Conservation (phyloP, 1,140 invertebrate genomes). For the Pseudomyrmex cubaensis region DNA sequence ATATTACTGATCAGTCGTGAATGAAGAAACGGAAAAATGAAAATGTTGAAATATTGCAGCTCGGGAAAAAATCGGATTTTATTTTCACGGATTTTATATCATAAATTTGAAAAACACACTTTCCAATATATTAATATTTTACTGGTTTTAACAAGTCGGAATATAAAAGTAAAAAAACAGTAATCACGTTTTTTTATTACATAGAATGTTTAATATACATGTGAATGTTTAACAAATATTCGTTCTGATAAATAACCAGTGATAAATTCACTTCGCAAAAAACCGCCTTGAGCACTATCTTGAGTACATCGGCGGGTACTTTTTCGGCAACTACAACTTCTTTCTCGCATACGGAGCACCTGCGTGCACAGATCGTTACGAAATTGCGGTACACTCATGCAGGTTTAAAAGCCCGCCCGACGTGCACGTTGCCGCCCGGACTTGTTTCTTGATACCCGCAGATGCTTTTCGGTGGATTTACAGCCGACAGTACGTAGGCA, state of each 20-base stretch:
- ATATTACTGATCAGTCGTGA: not conserved
- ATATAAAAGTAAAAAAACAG: not conserved
- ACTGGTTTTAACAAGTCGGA: no score
- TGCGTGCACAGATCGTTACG: slow-evolving; percentile 58
- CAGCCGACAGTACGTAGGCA: slow-evolving; percentile 64
- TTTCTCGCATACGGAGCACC: slow-evolving; percentile 37
- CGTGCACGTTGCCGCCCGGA: slow-evolving; percentile 52
- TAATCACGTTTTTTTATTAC: not conserved
- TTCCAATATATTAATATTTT: no score
- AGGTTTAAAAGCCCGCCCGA: slow-evolving; percentile 63
- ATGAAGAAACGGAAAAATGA: not conserved
- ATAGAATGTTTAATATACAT: not conserved
- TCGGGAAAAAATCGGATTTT: not conserved
- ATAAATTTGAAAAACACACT: no score
- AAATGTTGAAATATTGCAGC: not conserved
- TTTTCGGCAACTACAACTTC: slow-evolving; percentile 29
- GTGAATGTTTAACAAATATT: not conserved
- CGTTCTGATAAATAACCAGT: slow-evolving; percentile 16
- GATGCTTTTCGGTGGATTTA: slow-evolving; percentile 71
- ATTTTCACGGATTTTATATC: no score
- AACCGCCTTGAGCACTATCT: slow-evolving; percentile 13
- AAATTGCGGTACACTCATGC: slow-evolving; percentile 58
- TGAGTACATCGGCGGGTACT: not conserved
- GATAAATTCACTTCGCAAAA: slow-evolving; percentile 26
- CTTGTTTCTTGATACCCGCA: slow-evolving; percentile 70